phyloP scores from a whole-genome alignment of 37 sponge, comb jelly and placozoan genomes.

The Diacarnus erythraeanus region DNA sequence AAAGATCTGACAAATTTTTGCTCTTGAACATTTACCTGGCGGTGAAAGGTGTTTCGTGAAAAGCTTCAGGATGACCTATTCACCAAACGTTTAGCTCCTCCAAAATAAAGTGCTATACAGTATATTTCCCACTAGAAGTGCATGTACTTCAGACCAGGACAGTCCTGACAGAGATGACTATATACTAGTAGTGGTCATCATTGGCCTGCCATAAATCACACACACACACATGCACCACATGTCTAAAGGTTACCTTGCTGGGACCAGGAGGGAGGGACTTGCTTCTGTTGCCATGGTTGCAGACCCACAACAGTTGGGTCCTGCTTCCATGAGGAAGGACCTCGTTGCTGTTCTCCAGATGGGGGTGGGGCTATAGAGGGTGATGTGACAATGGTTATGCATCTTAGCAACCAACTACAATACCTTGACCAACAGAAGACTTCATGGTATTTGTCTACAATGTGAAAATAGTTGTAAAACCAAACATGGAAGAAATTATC shows the following conservation, averaged over 20 bases:
- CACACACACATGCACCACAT: too few relatives aligned
- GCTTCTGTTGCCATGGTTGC: conserved; percentile 33
- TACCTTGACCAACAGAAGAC: not conserved
- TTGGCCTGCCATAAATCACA: too few relatives aligned
- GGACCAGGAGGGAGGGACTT: conserved; percentile 35
- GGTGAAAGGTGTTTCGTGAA: too few relatives aligned
- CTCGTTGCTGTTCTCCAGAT: not conserved
- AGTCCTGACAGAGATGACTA: not conserved
- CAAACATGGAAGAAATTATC: not conserved
- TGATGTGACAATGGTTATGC: too few relatives aligned
- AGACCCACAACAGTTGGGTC: not conserved
- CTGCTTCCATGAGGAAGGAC: not conserved
- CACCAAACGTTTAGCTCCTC: too few relatives aligned
- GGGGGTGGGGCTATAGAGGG: too few relatives aligned
- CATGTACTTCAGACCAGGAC: too few relatives aligned
- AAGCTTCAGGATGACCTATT: too few relatives aligned
- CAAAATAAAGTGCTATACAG: too few relatives aligned
- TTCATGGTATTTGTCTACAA: not conserved
- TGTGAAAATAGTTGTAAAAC: not conserved
- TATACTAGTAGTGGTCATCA: not conserved
- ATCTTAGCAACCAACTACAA: not conserved
- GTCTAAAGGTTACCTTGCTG: not conserved
- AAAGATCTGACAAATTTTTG: too few relatives aligned
- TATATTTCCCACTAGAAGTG: too few relatives aligned
- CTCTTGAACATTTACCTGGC: too few relatives aligned